Conservation (phyloP, 1,140 invertebrate species). For the Drosophila guanche region DNA sequence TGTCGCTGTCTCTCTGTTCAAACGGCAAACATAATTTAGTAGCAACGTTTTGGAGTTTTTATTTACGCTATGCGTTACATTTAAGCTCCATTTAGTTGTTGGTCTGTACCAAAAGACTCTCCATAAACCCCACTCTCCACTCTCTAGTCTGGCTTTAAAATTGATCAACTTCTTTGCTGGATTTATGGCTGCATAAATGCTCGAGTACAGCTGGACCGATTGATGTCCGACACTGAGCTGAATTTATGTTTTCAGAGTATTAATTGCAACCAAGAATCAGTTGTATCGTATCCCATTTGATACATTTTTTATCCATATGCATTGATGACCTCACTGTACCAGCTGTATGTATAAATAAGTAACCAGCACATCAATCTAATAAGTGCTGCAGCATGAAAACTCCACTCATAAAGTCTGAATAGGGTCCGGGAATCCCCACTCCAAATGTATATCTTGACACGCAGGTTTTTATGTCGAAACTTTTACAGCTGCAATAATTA, state of each 20-base stretch:
- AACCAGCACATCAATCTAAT: not conserved
- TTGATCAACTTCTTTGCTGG: constrained; percentile 44
- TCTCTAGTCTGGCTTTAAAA: constrained; percentile 58
- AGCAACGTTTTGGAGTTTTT: constrained; percentile 59
- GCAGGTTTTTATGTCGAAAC: constrained; percentile 40
- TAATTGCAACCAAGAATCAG: constrained; percentile 14
- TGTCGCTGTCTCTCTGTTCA: constrained; percentile 11
- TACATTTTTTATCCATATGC: not conserved
- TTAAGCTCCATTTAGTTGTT: constrained; percentile 74
- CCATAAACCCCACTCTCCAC: not conserved
- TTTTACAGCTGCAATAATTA: constrained; percentile 61
- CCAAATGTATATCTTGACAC: constrained; percentile 3
- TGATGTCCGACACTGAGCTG: constrained; percentile 10
- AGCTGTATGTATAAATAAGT: not conserved
- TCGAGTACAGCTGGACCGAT: not conserved
- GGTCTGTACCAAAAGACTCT: constrained; percentile 13
- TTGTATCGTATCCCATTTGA: not conserved
- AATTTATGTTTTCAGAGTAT: constrained; percentile 21
- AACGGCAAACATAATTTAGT: constrained; percentile 71
- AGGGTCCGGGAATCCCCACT: not conserved
- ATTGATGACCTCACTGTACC: not conserved
- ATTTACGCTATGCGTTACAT: constrained; percentile 74
- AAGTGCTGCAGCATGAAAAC: not conserved
- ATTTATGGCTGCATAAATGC: not conserved
- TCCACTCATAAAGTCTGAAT: constrained; percentile 5